These are phyloP conservation scores for Phaethon lepturus DNA, from an alignment of 2,113 vertebrate genomes.

Conservation along the genomic window DNA sequence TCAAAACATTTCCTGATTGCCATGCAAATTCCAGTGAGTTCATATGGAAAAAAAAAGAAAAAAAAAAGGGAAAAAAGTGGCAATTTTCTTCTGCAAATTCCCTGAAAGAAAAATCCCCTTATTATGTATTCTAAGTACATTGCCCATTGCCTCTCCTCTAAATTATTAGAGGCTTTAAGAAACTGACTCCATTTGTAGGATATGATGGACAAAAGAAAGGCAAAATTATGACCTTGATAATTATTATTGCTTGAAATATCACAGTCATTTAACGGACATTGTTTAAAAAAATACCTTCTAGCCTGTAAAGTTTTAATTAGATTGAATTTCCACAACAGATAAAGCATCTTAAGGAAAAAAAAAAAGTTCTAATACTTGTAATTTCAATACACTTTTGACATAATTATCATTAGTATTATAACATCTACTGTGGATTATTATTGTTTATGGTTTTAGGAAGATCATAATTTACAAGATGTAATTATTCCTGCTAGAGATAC, in stretches of 20 bases:
- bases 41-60: too few species aligned
- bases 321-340: background rate
- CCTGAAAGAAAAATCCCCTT: background rate
- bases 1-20: background rate
- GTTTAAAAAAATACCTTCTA: background rate
- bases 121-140: background rate
- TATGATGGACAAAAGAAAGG: background rate
- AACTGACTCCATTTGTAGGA: background rate
- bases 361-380: background rate
- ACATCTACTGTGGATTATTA: background rate
- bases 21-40: background rate
- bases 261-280: background rate
- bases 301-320: background rate
- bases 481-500: background rate
- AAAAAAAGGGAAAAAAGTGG: accelerated
- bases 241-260: background rate
- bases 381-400: background rate
- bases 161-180: background rate
- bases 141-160: background rate
- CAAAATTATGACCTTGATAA: background rate
- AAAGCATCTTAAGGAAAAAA: background rate
- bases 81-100: background rate
- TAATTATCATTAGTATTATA: background rate
- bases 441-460: slow-evolving; percentile 8
- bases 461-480: background rate